Conservation (phyloP, 2,113 vertebrate species). For the Phycodurus eques region DNA sequence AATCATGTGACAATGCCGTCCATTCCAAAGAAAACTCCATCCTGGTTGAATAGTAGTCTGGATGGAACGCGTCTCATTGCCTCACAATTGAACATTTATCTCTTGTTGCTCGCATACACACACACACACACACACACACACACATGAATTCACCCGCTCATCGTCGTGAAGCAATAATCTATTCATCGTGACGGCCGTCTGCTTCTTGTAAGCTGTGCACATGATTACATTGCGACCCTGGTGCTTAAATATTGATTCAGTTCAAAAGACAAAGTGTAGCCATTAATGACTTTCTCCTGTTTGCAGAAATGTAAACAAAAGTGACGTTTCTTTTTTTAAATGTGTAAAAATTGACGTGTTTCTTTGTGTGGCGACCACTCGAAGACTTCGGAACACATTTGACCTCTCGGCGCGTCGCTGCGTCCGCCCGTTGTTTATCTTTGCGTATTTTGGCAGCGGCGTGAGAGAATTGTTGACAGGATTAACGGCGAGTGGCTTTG, state of each 20-base stretch:
- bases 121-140: not conserved
- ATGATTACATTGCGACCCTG: slow-evolving; percentile 47
- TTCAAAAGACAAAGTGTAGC: slow-evolving; percentile 21
- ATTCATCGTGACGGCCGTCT: slow-evolving; percentile 27
- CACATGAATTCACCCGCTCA: slow-evolving; percentile 13
- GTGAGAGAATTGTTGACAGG: slow-evolving; percentile 43
- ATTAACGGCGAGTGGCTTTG: slow-evolving; percentile 49
- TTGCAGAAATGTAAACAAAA: slow-evolving; percentile 25
- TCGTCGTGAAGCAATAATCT: slow-evolving; percentile 27
- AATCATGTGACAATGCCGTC: too few relatives aligned
- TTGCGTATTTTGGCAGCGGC: slow-evolving; percentile 37
- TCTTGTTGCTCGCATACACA: not conserved
- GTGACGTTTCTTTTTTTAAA: slow-evolving; percentile 23
- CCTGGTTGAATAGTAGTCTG: too few relatives aligned
- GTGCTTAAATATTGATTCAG: slow-evolving; percentile 41
- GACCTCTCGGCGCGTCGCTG: slow-evolving; percentile 48
- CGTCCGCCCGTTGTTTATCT: slow-evolving; percentile 48
- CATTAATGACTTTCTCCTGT: slow-evolving; percentile 12
- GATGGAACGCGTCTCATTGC: not conserved
- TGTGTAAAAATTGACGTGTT: slow-evolving; percentile 35
- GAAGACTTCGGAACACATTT: slow-evolving; percentile 32
- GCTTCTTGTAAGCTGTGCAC: slow-evolving; percentile 20
- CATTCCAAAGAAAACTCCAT: too few relatives aligned
- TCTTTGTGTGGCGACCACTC: not conserved
- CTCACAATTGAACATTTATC: not conserved